These are phyloP conservation scores for Harmothoe impar DNA, from an alignment of 2,888 invertebrate genomes.

Conservation along the genomic window DNA sequence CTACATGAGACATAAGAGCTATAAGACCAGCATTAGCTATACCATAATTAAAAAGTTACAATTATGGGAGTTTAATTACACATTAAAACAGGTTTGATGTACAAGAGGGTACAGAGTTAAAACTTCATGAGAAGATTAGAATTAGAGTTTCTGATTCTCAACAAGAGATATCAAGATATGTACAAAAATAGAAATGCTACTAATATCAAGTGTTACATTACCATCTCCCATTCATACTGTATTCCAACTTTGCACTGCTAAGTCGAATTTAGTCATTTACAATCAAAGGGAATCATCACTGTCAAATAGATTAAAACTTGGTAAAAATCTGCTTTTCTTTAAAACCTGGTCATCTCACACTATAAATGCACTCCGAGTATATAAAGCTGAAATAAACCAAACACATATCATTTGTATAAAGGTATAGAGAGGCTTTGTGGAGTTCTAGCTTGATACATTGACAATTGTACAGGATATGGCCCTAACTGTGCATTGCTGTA, in stretches of 20 bases:
- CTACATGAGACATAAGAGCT: not conserved
- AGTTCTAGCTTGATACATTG: not conserved
- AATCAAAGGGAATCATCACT: not conserved
- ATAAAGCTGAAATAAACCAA: not conserved
- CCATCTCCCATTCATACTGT: not conserved
- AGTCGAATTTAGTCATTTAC: not conserved
- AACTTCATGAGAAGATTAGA: not conserved
- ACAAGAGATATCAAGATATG: not conserved
- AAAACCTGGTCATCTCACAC: not conserved
- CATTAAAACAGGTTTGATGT: not conserved
- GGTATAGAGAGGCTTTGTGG: not conserved
- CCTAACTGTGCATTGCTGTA: not conserved
- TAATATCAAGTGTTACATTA: conserved; percentile 21
- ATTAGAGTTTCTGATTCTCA: not conserved
- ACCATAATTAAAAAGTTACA: not conserved
- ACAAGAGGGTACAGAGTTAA: not conserved
- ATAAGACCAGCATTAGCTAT: not conserved
- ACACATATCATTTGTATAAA: not conserved
- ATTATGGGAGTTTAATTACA: not conserved
- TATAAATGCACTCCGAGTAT: conserved; percentile 19
- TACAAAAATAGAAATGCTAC: conserved; percentile 45
- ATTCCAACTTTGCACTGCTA: not conserved
- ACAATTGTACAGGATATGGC: not conserved
- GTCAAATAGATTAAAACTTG: not conserved
- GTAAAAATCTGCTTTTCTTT: not conserved